phyloP scores from a whole-genome alignment of 2,113 vertebrate species.

The Haemorhous mexicanus region DNA sequence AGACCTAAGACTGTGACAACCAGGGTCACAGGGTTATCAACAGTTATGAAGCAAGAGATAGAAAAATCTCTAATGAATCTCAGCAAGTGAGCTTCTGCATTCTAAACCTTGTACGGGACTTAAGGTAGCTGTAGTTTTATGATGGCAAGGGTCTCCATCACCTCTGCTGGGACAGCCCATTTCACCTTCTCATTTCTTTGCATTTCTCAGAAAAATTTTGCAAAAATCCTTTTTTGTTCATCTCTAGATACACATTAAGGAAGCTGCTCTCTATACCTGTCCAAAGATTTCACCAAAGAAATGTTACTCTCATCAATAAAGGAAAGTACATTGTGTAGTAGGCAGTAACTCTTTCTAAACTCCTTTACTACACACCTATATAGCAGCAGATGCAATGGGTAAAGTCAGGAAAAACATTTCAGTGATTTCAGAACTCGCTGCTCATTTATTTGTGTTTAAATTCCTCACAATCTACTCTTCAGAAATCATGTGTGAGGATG shows the following conservation, averaged over 20 bases:
- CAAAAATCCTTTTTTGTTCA: not conserved
- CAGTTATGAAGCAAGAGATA: not conserved
- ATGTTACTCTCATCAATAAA: not conserved
- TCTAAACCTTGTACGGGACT: not conserved
- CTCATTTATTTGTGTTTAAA: not conserved
- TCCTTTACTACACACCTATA: not conserved
- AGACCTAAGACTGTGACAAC: not conserved
- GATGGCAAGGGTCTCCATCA: not conserved
- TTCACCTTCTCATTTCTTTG: not conserved
- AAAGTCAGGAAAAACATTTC: not conserved
- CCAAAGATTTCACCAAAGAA: not conserved
- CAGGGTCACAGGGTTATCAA: not conserved
- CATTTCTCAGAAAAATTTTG: not conserved
- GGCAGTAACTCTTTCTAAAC: not conserved
- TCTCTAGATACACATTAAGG: not conserved
- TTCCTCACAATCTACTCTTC: not conserved
- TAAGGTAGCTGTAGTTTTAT: not conserved
- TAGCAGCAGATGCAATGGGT: not conserved
- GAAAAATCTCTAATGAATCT: not conserved
- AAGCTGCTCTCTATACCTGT: not conserved
- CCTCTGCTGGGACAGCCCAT: not conserved
- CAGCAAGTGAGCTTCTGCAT: not conserved
- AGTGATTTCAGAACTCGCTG: not conserved
- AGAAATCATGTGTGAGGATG: not conserved
- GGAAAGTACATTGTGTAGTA: not conserved